Conservation (phyloP, 2,113 vertebrate species). For the Perca flavescens region DNA sequence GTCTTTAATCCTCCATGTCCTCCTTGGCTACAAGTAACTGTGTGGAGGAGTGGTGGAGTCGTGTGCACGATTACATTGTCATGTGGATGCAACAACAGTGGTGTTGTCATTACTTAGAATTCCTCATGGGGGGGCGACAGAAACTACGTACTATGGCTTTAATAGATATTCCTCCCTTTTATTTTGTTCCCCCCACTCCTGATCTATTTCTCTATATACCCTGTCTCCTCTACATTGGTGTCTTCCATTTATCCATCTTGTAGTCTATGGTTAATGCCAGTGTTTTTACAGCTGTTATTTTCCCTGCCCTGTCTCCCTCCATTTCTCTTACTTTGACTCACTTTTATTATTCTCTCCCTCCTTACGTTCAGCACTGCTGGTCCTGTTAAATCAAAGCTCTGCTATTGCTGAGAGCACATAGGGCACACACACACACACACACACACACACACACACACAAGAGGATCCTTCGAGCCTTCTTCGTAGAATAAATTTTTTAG, state of each 20-base stretch:
- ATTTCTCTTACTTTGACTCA: conserved; percentile 39
- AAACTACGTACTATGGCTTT: background rate
- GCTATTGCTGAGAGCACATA: conserved; percentile 14
- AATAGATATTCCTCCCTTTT: background rate
- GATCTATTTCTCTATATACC: background rate
- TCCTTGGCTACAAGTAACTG: too few relatives aligned
- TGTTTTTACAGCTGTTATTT: conserved; percentile 13
- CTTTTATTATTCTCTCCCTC: conserved; percentile 34
- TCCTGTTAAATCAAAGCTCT: conserved; percentile 43
- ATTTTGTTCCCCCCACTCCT: background rate
- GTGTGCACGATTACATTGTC: too few relatives aligned
- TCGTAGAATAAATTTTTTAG: conserved; percentile 34
- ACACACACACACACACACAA: background rate
- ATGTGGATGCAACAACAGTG: too few relatives aligned
- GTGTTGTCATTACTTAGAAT: too few relatives aligned
- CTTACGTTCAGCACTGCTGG: conserved; percentile 13
- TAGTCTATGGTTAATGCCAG: conserved; percentile 12
- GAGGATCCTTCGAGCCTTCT: background rate
- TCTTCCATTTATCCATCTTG: conserved; percentile 2
- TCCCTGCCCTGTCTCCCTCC: conserved; percentile 14
- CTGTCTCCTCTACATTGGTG: background rate
- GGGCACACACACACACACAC: background rate
- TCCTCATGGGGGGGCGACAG: too few relatives aligned
- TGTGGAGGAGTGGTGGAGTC: too few relatives aligned
- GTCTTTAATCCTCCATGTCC: too few relatives aligned